Percentiles rank a stretch among this genome's conserved stretches.
These are phyloP conservation scores for Panonychus citri DNA, from an alignment of 1,140 invertebrate genomes.

Conservation along the genomic window DNA sequence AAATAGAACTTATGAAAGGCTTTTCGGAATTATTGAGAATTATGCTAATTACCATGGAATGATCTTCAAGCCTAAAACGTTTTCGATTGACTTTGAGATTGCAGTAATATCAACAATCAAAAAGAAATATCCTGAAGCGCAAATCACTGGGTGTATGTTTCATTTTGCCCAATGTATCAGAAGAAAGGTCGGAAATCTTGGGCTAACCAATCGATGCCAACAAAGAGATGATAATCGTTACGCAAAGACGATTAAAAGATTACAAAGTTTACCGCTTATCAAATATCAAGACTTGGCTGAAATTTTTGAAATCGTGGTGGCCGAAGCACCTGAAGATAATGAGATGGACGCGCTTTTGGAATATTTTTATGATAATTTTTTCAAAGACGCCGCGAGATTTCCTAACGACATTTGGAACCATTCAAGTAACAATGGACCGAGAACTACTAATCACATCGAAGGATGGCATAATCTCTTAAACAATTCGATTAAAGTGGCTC, in stretches of 20 bases:
- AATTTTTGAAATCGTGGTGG: not conserved
- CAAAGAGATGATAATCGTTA: not conserved
- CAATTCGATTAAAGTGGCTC: not conserved
- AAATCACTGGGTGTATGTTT: not conserved
- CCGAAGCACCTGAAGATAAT: not conserved
- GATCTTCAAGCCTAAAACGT: not conserved
- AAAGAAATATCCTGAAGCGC: not conserved
- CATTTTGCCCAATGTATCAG: not conserved
- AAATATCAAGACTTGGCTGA: not conserved
- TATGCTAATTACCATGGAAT: not conserved
- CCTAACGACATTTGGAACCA: not conserved
- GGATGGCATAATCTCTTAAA: not conserved
- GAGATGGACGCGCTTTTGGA: not conserved
- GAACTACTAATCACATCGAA: not conserved
- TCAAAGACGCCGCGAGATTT: not conserved
- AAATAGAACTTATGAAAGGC: not conserved
- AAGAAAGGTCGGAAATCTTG: not conserved
- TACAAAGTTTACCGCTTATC: not conserved
- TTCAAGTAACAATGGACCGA: not conserved
- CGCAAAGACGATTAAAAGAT: not conserved
- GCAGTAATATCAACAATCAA: not conserved
- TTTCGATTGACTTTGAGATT: not conserved
- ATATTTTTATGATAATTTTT: not conserved
- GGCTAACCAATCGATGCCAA: not conserved
- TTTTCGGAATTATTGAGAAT: not conserved